Evolutionary conservation across 1,140 invertebrate genomes (phyloP).

Genomic region (Plectrocnemia conspersa): DNA sequence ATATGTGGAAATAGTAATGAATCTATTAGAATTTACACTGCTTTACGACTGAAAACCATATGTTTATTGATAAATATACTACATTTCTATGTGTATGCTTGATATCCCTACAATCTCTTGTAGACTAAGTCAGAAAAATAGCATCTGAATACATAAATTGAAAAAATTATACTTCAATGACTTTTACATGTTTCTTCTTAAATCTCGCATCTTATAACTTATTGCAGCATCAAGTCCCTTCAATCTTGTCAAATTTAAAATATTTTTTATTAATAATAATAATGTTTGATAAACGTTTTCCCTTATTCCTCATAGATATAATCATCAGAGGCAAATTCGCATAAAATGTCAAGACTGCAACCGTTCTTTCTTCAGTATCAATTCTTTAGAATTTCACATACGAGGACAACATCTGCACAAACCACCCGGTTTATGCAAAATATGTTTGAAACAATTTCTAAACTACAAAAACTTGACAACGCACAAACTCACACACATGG

Average conservation of each 20-base stretch:
- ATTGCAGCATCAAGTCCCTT: background rate
- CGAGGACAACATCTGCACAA: background rate
- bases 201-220: background rate
- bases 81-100: too few species aligned
- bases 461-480: background rate
- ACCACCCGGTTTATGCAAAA: background rate
- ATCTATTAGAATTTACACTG: too few species aligned
- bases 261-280: background rate
- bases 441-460: background rate
- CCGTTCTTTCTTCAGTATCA: background rate
- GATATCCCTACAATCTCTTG: too few species aligned
- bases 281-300: background rate
- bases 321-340: background rate
- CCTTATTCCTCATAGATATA: background rate
- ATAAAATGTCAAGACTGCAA: background rate
- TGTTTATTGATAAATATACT: too few species aligned
- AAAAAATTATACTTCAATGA: background rate
- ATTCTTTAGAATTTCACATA: conserved; percentile 1
- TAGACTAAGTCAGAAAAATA: too few species aligned
- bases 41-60: too few species aligned
- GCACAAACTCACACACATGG: background rate
- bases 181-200: background rate
- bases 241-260: background rate
- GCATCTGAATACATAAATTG: too few species aligned
- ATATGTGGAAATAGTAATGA: too few species aligned